phyloP scores from a whole-genome alignment of 2,113 vertebrate genomes.

The Pterocles gutturalis region DNA sequence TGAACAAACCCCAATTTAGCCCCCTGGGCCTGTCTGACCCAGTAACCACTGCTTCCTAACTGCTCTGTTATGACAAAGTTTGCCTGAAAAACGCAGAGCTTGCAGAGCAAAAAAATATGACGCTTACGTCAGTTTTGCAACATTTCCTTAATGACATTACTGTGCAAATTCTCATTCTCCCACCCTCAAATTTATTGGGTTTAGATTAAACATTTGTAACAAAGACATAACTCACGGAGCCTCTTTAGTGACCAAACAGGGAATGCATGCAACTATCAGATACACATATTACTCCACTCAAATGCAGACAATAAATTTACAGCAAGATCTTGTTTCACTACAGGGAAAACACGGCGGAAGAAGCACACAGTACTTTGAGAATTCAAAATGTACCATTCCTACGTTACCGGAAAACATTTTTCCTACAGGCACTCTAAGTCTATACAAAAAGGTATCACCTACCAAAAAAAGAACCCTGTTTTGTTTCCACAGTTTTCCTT shows the following conservation, averaged over 20 bases:
- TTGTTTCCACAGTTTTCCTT: neutral
- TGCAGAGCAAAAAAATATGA: conserved; percentile 2
- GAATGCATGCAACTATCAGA: neutral
- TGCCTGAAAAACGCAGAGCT: conserved; percentile 1
- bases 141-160: neutral
- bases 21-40: conserved; percentile 58
- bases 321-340: neutral
- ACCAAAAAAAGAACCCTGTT: neutral
- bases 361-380: neutral
- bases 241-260: neutral
- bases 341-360: neutral
- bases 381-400: neutral
- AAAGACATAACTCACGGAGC: neutral
- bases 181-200: neutral
- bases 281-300: neutral
- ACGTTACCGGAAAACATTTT: neutral
- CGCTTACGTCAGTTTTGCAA: neutral
- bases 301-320: neutral
- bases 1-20: neutral
- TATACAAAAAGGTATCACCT: neutral
- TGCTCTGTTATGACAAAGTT: conserved; percentile 18
- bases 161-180: neutral
- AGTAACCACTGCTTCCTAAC: conserved; percentile 67
- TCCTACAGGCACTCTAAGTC: neutral
- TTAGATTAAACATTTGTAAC: neutral